phyloP scores from a whole-genome alignment of 2,113 vertebrate species.

The Brachyistius frenatus region DNA sequence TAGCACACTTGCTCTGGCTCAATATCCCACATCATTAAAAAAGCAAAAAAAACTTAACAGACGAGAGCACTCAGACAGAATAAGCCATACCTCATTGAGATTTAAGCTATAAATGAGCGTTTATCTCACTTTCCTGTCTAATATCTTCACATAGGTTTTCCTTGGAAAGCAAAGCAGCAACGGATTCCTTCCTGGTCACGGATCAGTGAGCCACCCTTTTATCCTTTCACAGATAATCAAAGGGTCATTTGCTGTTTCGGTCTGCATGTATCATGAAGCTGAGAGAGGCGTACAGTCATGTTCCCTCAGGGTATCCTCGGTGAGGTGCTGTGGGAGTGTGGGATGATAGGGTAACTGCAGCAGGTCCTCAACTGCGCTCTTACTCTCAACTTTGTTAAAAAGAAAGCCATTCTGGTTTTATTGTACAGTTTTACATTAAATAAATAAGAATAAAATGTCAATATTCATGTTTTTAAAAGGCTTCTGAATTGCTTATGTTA shows the following conservation, averaged over 20 bases:
- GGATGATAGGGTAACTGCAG: conserved; percentile 1
- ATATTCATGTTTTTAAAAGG: background rate
- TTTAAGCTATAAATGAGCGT: conserved; percentile 17
- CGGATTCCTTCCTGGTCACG: conserved; percentile 36
- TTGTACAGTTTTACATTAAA: too few relatives aligned
- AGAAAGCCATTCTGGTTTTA: too few relatives aligned
- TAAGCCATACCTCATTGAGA: conserved; percentile 1
- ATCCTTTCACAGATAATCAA: conserved; percentile 56
- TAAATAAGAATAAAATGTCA: too few relatives aligned
- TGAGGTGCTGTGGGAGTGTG: conserved; percentile 29
- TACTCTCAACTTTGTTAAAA: too few relatives aligned
- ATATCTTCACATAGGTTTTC: conserved; percentile 11
- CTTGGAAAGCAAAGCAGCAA: conserved; percentile 24
- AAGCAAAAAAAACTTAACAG: conserved; percentile 11
- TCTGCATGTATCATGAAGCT: conserved; percentile 22
- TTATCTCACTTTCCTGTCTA: conserved; percentile 18
- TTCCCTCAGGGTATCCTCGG: conserved; percentile 13
- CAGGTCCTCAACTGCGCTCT: conserved; percentile 1
- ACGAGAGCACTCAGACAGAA: conserved; percentile 1
- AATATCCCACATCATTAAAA: background rate
- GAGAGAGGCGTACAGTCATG: background rate
- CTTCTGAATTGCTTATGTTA: conserved; percentile 1
- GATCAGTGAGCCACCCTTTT: conserved; percentile 43
- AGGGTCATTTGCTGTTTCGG: conserved; percentile 49
- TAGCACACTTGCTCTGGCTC: background rate